A percentile compares a stretch with the other conserved stretches of the same genome.
Conservation (phyloP, 2,888 invertebrate genomes). For the Archips crataeganus region DNA sequence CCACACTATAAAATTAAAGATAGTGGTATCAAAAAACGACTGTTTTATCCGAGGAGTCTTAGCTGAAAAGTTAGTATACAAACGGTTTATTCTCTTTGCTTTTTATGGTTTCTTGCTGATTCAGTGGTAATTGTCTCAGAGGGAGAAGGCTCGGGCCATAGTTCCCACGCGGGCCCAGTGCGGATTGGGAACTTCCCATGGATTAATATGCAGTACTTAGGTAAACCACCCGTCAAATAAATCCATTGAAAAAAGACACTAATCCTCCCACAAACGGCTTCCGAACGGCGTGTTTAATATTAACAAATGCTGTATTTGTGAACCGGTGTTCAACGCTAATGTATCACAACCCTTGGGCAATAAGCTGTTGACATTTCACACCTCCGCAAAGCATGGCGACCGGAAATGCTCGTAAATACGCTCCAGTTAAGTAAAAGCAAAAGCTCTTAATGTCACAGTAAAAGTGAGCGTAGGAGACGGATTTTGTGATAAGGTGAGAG, state of each 20-base stretch:
- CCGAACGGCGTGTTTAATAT: slow-evolving; percentile 1
- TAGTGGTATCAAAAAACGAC: neutral
- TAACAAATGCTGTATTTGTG: neutral
- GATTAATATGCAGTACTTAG: no score
- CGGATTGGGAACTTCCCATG: no score
- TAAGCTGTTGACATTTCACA: slow-evolving; percentile 37
- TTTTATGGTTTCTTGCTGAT: no score
- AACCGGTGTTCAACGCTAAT: neutral
- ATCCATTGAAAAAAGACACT: neutral
- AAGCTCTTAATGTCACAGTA: neutral
- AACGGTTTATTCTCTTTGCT: no score
- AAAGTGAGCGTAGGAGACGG: neutral
- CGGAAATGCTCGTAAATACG: slow-evolving; percentile 37
- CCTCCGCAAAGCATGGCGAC: slow-evolving; percentile 30
- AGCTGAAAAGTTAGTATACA: no score
- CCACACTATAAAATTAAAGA: neutral
- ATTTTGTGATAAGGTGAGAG: neutral
- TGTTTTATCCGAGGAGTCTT: neutral
- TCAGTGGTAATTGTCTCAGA: no score
- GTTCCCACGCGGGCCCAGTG: no score
- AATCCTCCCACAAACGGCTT: neutral
- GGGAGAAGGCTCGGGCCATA: no score
- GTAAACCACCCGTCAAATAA: neutral
- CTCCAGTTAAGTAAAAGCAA: slow-evolving; percentile 9
- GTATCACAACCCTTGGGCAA: slow-evolving; percentile 20